phyloP scores from a whole-genome alignment of 2,113 vertebrate species.

The Cervus canadensis region DNA sequence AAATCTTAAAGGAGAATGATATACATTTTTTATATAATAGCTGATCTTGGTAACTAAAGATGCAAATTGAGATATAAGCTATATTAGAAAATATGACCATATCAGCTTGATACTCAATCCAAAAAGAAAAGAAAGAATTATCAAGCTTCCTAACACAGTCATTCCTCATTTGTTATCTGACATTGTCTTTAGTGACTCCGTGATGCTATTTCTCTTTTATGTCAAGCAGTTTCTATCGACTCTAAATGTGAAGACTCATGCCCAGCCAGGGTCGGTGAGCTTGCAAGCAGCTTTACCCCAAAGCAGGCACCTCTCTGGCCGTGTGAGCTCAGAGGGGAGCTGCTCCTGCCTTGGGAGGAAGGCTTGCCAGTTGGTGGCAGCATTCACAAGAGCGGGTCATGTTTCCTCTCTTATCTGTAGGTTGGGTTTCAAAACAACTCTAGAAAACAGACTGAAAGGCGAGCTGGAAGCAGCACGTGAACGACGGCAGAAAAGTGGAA shows the following conservation, averaged over 20 bases:
- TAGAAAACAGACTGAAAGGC: neutral
- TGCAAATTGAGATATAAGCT: neutral
- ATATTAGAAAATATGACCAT: neutral
- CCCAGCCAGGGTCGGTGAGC: neutral
- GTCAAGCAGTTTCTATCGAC: neutral
- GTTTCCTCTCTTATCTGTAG: constrained; percentile 52
- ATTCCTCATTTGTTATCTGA: neutral
- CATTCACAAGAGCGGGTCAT: constrained; percentile 1
- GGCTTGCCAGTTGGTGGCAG: constrained; percentile 68
- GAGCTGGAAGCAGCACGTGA: neutral
- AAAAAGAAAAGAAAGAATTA: neutral
- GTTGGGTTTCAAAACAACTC: constrained; percentile 58
- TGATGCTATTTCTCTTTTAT: neutral
- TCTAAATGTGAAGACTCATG: neutral
- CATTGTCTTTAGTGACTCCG: neutral
- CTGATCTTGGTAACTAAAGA: neutral
- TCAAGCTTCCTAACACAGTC: neutral
- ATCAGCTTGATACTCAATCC: neutral
- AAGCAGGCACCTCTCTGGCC: neutral
- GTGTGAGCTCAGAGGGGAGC: neutral
- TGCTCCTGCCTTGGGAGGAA: neutral
- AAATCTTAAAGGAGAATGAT: neutral
- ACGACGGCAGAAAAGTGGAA: neutral
- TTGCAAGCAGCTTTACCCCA: neutral
- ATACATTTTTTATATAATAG: neutral